Conservation (phyloP, 2,797 vertebrate genomes). For the Bovichtus variegatus region DNA sequence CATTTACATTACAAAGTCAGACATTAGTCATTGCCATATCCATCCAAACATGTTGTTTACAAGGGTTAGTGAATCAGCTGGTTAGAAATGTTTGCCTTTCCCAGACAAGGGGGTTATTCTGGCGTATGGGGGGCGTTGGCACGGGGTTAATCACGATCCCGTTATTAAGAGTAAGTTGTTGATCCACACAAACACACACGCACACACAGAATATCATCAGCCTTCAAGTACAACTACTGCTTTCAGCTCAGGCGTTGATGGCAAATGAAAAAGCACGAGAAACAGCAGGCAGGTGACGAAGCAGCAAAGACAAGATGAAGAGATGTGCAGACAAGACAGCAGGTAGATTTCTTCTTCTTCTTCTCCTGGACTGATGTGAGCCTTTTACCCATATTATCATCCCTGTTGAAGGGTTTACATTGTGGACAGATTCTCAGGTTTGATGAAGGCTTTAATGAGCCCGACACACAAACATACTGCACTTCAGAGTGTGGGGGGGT, state of each 20-base stretch:
- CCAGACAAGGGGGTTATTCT: background rate
- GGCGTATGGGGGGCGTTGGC: constrained; percentile 25
- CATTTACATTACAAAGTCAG: constrained; percentile 77
- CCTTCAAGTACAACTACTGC: constrained; percentile 46
- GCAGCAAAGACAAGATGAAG: background rate
- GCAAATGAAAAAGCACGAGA: constrained; percentile 14
- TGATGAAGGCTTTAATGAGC: constrained; percentile 5
- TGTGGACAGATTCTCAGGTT: background rate
- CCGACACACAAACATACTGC: constrained; percentile 23
- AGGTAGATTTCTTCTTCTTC: constrained; percentile 8
- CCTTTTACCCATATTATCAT: background rate
- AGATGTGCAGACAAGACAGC: background rate
- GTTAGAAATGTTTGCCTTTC: constrained; percentile 28
- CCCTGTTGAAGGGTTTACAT: constrained; percentile 7
- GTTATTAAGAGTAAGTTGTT: constrained; percentile 3
- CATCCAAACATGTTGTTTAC: constrained; percentile 45
- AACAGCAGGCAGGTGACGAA: constrained; percentile 16
- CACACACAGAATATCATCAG: constrained; percentile 47
- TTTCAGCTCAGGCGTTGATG: constrained; percentile 5
- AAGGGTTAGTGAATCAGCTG: constrained; percentile 34
- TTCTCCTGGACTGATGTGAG: background rate
- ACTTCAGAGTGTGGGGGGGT: constrained; percentile 28
- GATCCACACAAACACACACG: constrained; percentile 7
- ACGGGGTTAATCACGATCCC: constrained; percentile 27
- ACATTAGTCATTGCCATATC: constrained; percentile 56